Base-by-base conservation (phyloP, 1,140 invertebrate genomes). In the Acromyrmex charruanus region DNA sequence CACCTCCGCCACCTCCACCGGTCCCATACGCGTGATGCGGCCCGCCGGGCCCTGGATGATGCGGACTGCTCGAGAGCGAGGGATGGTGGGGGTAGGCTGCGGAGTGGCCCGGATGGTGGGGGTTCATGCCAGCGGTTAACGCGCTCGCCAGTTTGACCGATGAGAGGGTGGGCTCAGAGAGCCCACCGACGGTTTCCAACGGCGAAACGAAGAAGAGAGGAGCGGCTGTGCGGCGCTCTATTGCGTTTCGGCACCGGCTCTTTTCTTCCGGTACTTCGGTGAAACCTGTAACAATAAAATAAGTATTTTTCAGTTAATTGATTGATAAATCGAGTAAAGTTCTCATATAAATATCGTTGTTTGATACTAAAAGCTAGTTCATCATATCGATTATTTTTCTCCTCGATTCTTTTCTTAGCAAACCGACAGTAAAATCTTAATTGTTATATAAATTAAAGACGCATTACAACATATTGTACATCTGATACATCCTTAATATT, bases 51-150 rank as follows among this genome's bases (percentile, higher is more conserved):
- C 93, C 92, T 14, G 94, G 91, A 85, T 95, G 95, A 93, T 95
- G 94, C 58, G 94, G 95, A 92, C 94, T 95, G 88, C 95, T 95
- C 91, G 94, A 94, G 77, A 95, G 92, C 90, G 95, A 94, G 81
- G 94, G 93, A 91, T 95, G 95, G 91, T 95, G 95, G 88, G 95
- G 94, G 91, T 95, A 95, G 89, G 93, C 93, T 89, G 94, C 92
- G 53, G 93, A 91, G 84, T 94, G 94, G 77, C 93, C 93, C 90
- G 94, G 94, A 89, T 94, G 94, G 92, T 94, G 94, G 89, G 95
- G 95, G 95, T 96, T 96, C 95, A 96, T 95, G 93, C 94, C 95
- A 93, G 95, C 94, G 93, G 95, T 94, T 92, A 95, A 85, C 93
- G 95, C 94, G 94, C 95, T 95, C 94, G 95, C 95, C 95, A 95